These are phyloP conservation scores for Chaitophorus viminalis DNA, from an alignment of 2,888 invertebrate genomes.

Conservation along the genomic window DNA sequence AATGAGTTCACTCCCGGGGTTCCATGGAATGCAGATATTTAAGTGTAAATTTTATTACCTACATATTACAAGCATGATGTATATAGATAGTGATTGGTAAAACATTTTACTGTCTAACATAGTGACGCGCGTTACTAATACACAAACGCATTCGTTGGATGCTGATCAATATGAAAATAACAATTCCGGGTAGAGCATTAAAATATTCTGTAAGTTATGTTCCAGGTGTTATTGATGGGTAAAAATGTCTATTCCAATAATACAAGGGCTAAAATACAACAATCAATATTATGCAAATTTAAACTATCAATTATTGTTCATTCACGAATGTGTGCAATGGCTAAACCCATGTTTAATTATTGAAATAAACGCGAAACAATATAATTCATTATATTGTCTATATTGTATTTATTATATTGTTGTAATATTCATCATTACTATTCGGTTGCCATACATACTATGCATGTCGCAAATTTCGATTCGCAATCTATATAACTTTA, in stretches of 20 bases:
- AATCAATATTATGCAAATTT: slow-evolving; percentile 48
- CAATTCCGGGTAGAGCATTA: background rate
- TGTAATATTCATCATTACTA: no score
- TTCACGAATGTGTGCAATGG: slow-evolving; percentile 4
- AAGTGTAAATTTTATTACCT: background rate
- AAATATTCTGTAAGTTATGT: background rate
- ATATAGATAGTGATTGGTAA: no score
- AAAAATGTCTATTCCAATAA: background rate
- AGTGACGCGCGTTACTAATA: background rate
- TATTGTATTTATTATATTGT: no score
- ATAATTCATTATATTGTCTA: background rate
- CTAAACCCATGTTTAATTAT: background rate
- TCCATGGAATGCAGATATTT: background rate
- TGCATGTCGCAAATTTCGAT: no score
- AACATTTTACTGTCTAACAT: no score
- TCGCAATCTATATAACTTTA: background rate
- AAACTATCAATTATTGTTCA: slow-evolving; percentile 22
- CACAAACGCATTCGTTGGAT: background rate
- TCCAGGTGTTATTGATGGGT: background rate
- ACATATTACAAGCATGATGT: background rate
- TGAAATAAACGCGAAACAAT: background rate
- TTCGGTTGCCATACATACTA: background rate
- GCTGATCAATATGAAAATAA: background rate
- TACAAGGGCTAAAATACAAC: background rate
- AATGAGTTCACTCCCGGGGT: no score